phyloP scores from a whole-genome alignment of 2,797 vertebrate species.

The Craterocephalus amniculus region DNA sequence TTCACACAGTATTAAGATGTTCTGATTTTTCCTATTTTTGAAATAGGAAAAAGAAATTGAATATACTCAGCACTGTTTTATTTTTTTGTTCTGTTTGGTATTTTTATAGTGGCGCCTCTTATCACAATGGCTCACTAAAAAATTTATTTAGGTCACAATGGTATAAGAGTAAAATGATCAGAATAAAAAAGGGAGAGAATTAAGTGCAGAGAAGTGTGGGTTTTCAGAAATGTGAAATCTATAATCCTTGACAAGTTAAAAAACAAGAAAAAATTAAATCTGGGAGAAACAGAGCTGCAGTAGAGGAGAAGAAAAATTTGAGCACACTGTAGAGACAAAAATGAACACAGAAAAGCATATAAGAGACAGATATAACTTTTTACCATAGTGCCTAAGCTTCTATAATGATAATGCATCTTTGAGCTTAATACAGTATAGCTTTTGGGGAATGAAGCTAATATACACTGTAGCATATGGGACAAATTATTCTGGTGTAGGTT shows the following conservation, averaged over 20 bases:
- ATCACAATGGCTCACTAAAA: conserved; percentile 82
- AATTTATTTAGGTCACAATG: conserved; percentile 86
- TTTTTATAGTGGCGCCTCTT: conserved; percentile 70
- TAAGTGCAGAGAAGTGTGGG: background rate
- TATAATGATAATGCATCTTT: conserved; percentile 48
- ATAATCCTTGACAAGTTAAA: no score
- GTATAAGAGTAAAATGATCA: conserved; percentile 15
- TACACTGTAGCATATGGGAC: conserved; percentile 73
- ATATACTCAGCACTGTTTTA: conserved; percentile 18
- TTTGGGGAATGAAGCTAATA: conserved; percentile 51
- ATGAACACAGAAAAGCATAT: conserved; percentile 33
- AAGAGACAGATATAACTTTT: conserved; percentile 41
- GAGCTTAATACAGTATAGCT: conserved; percentile 35
- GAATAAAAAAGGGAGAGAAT: background rate
- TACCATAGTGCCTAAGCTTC: conserved; percentile 34
- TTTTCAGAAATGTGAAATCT: conserved; percentile 26
- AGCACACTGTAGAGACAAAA: background rate
- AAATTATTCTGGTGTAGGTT: conserved; percentile 68
- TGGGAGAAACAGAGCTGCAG: conserved; percentile 4
- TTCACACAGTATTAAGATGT: conserved; percentile 1
- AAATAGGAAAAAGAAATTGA: conserved; percentile 73
- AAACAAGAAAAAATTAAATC: conserved; percentile 5
- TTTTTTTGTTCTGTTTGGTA: conserved; percentile 30
- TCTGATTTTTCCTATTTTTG: background rate
- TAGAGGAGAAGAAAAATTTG: conserved; percentile 14